Evolutionary conservation across 2,113 vertebrate genomes (phyloP).

Genomic region (Mormyrus lacerda): DNA sequence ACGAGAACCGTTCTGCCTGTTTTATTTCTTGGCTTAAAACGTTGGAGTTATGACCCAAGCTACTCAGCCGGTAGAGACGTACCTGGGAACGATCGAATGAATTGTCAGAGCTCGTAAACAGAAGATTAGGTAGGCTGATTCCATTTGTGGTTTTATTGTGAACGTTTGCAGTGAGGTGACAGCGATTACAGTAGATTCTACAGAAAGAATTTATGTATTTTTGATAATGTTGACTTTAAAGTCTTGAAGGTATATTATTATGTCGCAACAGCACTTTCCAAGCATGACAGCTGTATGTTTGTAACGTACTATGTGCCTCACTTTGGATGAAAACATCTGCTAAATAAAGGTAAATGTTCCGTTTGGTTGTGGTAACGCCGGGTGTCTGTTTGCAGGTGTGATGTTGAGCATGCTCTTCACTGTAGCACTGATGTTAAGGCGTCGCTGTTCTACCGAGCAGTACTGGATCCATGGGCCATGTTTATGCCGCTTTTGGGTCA

Average conservation of each 20-base stretch:
- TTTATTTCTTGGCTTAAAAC: neutral
- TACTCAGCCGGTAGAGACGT: neutral
- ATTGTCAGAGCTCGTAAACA: neutral
- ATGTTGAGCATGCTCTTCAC: neutral
- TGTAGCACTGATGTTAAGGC: neutral
- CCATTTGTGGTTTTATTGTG: too few relatives aligned
- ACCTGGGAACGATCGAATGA: neutral
- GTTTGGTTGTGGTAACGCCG: neutral
- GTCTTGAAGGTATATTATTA: neutral
- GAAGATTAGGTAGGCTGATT: neutral
- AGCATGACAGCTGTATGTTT: neutral
- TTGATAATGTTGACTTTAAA: neutral
- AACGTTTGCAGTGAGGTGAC: neutral
- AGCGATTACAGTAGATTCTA: neutral
- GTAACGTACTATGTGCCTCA: neutral
- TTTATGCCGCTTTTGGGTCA: neutral
- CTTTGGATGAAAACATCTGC: neutral
- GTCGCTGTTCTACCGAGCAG: neutral
- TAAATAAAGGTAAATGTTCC: neutral
- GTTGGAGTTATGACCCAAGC: neutral
- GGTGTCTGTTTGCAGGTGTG: neutral
- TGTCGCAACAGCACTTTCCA: neutral
- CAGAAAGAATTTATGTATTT: neutral
- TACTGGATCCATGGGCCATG: neutral
- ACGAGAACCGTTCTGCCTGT: neutral